Percentiles rank a stretch among this genome's conserved stretches.
phyloP scores from a whole-genome alignment of 2,797 vertebrate genomes.

The Monodelphis domestica region DNA sequence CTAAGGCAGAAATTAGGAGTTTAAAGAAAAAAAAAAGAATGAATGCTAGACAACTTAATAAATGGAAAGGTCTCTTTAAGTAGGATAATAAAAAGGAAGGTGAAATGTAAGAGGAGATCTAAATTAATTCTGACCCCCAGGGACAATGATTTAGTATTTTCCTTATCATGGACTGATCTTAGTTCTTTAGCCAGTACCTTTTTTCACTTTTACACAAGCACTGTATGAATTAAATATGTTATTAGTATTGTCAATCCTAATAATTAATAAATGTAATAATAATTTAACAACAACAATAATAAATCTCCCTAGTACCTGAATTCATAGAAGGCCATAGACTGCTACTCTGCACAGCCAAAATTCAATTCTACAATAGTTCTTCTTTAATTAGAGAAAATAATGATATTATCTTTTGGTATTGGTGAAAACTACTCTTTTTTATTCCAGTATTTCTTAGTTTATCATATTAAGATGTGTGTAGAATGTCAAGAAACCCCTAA shows the following conservation, averaged over 20 bases:
- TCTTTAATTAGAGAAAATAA: background rate
- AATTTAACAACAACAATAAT: background rate
- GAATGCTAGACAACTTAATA: conserved; percentile 1
- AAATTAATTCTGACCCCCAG: background rate
- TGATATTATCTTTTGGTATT: background rate
- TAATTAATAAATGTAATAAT: background rate
- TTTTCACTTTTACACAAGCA: background rate
- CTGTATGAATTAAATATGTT: background rate
- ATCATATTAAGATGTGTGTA: background rate
- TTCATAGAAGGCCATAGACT: background rate
- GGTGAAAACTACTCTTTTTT: background rate
- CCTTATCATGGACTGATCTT: background rate
- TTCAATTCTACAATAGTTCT: background rate
- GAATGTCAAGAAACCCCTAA: background rate
- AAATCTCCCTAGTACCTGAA: background rate
- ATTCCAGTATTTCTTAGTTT: background rate
- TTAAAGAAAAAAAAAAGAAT: too few relatives aligned
- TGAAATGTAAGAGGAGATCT: conserved; percentile 3
- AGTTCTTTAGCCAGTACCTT: conserved; percentile 28
- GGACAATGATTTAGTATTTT: background rate
- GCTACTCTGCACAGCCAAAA: background rate
- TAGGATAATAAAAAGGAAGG: background rate
- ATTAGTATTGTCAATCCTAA: background rate
- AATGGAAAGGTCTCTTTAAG: background rate
- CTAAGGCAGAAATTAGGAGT: too few relatives aligned